phyloP scores from a whole-genome alignment of 2,888 invertebrate species.

The Trichogramma dendrolimi region DNA sequence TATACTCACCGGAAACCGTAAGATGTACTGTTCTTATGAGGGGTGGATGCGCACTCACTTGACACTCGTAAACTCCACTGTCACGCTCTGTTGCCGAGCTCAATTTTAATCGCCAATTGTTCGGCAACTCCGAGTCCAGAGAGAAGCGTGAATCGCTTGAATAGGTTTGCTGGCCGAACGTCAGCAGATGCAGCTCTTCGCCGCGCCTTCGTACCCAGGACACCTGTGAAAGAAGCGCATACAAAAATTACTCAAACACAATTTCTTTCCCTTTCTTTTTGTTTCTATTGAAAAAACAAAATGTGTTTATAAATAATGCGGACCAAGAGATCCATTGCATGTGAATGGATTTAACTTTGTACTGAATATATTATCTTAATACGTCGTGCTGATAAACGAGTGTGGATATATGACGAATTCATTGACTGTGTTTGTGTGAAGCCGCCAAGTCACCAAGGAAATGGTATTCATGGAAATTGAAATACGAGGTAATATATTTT shows the following conservation, averaged over 20 bases:
- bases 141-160: slow-evolving; percentile 61
- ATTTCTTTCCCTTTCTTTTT: too few relatives aligned
- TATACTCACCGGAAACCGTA: slow-evolving; percentile 66
- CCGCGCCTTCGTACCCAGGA: slow-evolving; percentile 48
- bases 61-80: slow-evolving; percentile 75
- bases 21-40: slow-evolving; percentile 66
- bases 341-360: too few relatives aligned
- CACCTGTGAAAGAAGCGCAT: slow-evolving; percentile 34
- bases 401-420: slow-evolving; percentile 2
- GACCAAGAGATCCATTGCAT: too few relatives aligned
- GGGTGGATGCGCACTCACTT: slow-evolving; percentile 75
- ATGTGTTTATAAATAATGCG: too few relatives aligned
- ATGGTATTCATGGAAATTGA: slow-evolving; percentile 15
- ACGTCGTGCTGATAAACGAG: too few relatives aligned
- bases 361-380: too few relatives aligned
- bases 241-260: too few relatives aligned
- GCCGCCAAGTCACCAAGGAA: not conserved
- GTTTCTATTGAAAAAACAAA: too few relatives aligned
- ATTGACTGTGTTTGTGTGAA: not conserved
- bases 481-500: slow-evolving; percentile 24
- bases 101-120: slow-evolving; percentile 73
- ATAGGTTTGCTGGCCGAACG: slow-evolving; percentile 45
- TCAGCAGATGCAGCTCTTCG: slow-evolving; percentile 46
- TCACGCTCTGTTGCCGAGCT: slow-evolving; percentile 71
- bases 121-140: slow-evolving; percentile 66